Percentiles rank a stretch among this genome's conserved stretches.
These are phyloP conservation scores for Diarsia rubi DNA, from an alignment of 2,888 invertebrate species.

Conservation along the genomic window DNA sequence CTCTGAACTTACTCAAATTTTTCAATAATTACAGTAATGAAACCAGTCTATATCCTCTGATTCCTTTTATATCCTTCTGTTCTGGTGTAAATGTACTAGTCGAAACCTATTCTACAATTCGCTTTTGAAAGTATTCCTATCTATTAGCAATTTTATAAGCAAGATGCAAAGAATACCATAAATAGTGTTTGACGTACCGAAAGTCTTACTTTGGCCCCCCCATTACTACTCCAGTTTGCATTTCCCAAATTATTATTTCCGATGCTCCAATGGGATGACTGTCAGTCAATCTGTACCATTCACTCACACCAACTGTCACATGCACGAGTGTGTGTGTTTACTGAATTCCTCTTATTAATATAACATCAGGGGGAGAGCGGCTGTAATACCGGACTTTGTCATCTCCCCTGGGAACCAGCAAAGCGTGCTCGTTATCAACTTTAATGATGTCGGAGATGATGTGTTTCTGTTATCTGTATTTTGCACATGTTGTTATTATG, in stretches of 20 bases:
- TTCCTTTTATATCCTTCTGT: neutral
- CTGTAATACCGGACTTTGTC: slow-evolving; percentile 41
- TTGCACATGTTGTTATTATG: neutral
- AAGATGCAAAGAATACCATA: neutral
- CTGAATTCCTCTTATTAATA: slow-evolving; percentile 44
- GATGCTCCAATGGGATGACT: neutral
- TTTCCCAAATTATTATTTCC: slow-evolving; percentile 7
- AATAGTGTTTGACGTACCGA: neutral
- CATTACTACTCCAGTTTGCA: neutral
- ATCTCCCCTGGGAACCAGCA: slow-evolving; percentile 32
- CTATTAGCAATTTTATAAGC: neutral
- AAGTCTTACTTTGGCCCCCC: neutral
- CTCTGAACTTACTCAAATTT: neutral
- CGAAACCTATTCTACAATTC: neutral
- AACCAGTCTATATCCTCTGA: neutral
- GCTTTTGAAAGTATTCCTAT: neutral
- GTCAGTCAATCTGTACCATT: slow-evolving; percentile 34
- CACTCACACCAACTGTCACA: slow-evolving; percentile 8
- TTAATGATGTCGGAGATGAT: slow-evolving; percentile 22
- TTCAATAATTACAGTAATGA: neutral
- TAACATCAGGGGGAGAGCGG: slow-evolving; percentile 42
- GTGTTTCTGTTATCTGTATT: neutral
- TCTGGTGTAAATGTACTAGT: neutral
- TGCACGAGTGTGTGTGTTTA: slow-evolving; percentile 34
- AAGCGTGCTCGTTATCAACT: slow-evolving; percentile 47